phyloP scores from a whole-genome alignment of 2,797 vertebrate genomes.

The Passerculus sandwichensis region DNA sequence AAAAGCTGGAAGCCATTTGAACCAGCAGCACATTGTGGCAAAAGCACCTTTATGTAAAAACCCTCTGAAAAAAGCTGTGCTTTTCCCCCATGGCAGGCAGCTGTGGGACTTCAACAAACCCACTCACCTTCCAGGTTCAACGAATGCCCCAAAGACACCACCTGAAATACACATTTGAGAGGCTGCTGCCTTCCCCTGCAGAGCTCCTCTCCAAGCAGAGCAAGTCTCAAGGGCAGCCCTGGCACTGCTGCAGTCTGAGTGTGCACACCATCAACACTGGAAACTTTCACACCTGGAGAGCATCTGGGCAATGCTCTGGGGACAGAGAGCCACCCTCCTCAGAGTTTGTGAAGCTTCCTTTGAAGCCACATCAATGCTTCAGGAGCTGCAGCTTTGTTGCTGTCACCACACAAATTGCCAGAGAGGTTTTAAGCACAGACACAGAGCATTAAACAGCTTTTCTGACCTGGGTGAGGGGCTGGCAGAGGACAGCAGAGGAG shows the following conservation, averaged over 20 bases:
- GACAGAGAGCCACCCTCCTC: background rate
- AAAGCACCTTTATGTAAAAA: background rate
- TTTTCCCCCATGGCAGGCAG: fast-evolving
- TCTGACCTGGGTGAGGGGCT: background rate
- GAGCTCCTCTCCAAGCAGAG: background rate
- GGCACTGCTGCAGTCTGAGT: background rate
- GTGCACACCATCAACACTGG: background rate
- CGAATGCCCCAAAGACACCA: background rate
- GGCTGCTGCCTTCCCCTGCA: background rate
- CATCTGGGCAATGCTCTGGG: background rate
- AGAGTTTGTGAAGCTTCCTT: background rate
- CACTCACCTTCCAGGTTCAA: background rate
- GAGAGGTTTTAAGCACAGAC: background rate
- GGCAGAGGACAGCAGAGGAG: background rate
- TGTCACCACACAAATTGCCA: background rate
- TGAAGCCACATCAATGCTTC: background rate
- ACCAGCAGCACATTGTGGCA: background rate
- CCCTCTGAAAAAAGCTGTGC: background rate
- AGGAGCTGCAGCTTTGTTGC: fast-evolving
- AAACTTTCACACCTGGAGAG: background rate
- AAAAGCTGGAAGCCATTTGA: background rate
- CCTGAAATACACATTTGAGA: background rate
- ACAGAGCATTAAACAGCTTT: background rate
- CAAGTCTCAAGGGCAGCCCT: background rate
- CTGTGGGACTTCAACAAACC: background rate